phyloP scores from a whole-genome alignment of 2,888 invertebrate genomes.

The Galerucella pusilla region DNA sequence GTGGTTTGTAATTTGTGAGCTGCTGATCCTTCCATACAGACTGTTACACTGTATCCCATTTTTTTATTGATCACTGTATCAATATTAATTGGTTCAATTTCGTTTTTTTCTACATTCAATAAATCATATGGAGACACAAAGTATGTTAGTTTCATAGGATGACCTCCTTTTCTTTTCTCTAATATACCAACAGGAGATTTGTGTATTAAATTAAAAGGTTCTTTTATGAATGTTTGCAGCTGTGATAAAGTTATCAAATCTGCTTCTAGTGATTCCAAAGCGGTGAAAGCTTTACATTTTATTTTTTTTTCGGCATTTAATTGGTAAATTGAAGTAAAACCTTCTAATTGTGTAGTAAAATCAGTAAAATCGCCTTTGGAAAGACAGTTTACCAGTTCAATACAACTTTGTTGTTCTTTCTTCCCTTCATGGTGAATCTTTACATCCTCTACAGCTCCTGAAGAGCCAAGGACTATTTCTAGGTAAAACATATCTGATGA shows the following conservation, averaged over 20 bases:
- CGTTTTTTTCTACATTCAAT: constrained; percentile 79
- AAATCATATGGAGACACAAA: constrained; percentile 95
- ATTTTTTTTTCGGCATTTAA: constrained; percentile 94
- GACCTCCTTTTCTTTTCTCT: constrained; percentile 85
- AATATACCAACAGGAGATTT: constrained; percentile 91
- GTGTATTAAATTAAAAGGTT: constrained; percentile 80
- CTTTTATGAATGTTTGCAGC: constrained; percentile 76
- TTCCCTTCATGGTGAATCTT: constrained; percentile 93
- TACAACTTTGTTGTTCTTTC: constrained; percentile 85
- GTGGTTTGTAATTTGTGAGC: constrained; percentile 84
- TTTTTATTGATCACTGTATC: constrained; percentile 77
- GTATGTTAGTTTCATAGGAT: constrained; percentile 93
- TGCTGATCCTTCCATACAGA: constrained; percentile 89
- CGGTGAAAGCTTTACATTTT: constrained; percentile 93
- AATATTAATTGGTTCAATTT: constrained; percentile 78
- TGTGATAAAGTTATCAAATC: constrained; percentile 87
- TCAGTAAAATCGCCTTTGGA: constrained; percentile 90
- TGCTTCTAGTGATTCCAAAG: constrained; percentile 90
- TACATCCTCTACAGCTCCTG: constrained; percentile 89
- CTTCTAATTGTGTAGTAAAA: constrained; percentile 91
- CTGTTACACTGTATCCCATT: constrained; percentile 88
- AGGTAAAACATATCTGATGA: constrained; percentile 97
- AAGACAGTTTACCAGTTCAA: constrained; percentile 86
- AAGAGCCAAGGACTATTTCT: constrained; percentile 87
- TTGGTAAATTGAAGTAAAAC: constrained; percentile 86